Evolutionary conservation across 2,888 invertebrate genomes (phyloP).

Genomic region (Phyllotreta striolata): DNA sequence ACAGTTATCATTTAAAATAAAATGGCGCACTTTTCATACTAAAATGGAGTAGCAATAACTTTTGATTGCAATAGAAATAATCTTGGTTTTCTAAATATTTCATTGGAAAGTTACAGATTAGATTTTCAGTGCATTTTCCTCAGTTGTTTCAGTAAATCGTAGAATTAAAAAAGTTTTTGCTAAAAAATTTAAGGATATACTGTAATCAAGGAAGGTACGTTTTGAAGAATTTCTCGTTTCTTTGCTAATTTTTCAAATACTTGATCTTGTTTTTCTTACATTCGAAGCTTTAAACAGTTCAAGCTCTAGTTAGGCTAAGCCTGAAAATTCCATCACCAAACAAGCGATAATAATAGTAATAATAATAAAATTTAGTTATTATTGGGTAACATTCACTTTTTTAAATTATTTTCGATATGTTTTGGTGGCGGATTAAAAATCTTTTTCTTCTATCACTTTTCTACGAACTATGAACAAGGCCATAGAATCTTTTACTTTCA

Average conservation of each 20-base stretch:
- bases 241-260: conserved; percentile 40
- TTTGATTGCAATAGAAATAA: background rate
- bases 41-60: background rate
- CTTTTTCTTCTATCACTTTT: conserved; percentile 8
- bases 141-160: conserved; percentile 36
- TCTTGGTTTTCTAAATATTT: background rate
- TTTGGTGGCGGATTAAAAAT: conserved; percentile 23
- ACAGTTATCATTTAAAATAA: background rate
- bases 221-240: conserved; percentile 33
- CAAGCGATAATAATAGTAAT: background rate
- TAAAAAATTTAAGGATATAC: conserved; percentile 26
- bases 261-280: conserved; percentile 34
- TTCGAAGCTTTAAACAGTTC: conserved; percentile 33
- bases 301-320: conserved; percentile 41
- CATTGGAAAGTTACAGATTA: conserved; percentile 14
- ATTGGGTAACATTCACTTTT: background rate
- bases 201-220: conserved; percentile 37
- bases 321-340: conserved; percentile 28
- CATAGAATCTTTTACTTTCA: too few relatives aligned
- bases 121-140: conserved; percentile 27
- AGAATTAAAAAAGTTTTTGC: conserved; percentile 31
- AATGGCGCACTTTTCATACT: background rate
- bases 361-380: conserved; percentile 6
- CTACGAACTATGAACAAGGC: conserved; percentile 8
- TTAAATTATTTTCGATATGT: background rate